Evolutionary conservation across 2,888 invertebrate genomes (phyloP).

Genomic region (Abrostola triplasia): DNA sequence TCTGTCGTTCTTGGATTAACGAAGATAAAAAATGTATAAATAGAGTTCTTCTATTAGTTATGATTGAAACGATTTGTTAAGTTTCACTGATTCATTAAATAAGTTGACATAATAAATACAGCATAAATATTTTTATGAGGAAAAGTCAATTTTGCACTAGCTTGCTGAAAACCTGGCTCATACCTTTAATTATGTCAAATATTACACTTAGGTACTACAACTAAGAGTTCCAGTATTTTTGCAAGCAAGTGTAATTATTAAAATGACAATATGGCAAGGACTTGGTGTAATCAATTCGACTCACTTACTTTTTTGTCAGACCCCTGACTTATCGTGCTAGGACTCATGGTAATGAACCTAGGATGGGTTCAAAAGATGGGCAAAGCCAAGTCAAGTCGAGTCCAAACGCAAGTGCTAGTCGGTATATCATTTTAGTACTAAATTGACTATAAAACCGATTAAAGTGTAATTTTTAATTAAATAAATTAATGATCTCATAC

Average conservation of each 20-base stretch:
- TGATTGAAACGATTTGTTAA: background rate
- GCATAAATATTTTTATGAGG: slow-evolving; percentile 3
- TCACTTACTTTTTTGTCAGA: too few relatives aligned
- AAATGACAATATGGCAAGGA: background rate
- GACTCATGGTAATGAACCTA: background rate
- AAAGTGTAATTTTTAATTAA: slow-evolving; percentile 51
- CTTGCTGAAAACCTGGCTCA: background rate
- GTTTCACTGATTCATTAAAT: background rate
- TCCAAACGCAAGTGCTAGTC: background rate
- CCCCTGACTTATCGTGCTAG: background rate
- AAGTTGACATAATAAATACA: background rate
- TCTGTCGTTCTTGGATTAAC: too few relatives aligned
- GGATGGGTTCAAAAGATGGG: background rate
- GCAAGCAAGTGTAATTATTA: slow-evolving; percentile 55
- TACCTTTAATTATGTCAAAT: too few relatives aligned
- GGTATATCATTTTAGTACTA: background rate
- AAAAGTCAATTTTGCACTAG: background rate
- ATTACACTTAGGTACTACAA: too few relatives aligned
- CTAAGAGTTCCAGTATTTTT: too few relatives aligned
- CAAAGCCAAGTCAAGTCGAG: background rate
- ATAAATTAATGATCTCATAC: slow-evolving; percentile 68
- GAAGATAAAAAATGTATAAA: background rate
- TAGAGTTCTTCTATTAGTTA: too few relatives aligned
- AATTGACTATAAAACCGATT: background rate
- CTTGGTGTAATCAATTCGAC: background rate